Conservation (phyloP, 2,797 vertebrate species). For the Rhinichthys osculus region DNA sequence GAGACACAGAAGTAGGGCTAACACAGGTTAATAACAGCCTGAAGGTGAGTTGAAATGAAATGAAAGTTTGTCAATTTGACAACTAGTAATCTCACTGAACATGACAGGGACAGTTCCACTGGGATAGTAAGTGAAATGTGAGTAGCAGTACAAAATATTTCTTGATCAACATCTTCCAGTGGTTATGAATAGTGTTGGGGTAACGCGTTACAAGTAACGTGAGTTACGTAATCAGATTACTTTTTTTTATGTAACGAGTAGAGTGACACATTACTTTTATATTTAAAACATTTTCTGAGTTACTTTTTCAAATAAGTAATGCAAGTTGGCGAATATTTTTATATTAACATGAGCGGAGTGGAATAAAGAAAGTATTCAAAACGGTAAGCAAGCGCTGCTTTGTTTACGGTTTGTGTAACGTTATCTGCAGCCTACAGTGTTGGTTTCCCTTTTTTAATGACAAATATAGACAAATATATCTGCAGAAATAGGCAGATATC, state of each 20-base stretch:
- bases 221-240: background rate
- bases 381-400: too few species aligned
- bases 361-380: too few species aligned
- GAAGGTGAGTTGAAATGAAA: conserved; percentile 1
- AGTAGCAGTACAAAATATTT: background rate
- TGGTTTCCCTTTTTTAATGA: too few species aligned
- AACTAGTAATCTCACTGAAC: background rate
- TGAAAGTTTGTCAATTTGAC: too few species aligned
- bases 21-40: background rate
- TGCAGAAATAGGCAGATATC: too few species aligned
- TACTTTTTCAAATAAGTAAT: background rate
- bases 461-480: too few species aligned
- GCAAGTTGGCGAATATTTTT: too few species aligned
- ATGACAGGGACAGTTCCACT: background rate
- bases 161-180: conserved; percentile 3
- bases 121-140: background rate
- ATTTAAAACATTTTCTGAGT: background rate
- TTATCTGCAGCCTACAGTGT: too few species aligned
- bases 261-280: background rate
- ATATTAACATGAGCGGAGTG: too few species aligned
- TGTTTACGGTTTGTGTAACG: too few species aligned
- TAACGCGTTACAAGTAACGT: background rate
- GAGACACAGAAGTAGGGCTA: background rate
- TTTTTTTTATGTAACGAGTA: background rate
- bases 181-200: background rate